phyloP scores from a whole-genome alignment of 1,140 invertebrate genomes.

The Drosophila tropicalis region DNA sequence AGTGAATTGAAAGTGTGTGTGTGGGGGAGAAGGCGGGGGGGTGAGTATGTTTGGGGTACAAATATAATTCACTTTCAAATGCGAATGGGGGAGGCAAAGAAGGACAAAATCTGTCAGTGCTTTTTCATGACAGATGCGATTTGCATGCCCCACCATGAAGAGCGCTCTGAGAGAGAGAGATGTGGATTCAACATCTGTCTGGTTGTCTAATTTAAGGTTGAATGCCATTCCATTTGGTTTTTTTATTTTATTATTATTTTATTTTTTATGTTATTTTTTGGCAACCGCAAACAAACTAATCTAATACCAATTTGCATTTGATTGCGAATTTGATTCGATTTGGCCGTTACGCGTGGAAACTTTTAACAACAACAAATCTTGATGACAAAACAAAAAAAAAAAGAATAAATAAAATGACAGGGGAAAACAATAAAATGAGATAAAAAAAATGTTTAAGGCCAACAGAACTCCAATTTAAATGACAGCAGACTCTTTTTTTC shows the following conservation, averaged over 20 bases:
- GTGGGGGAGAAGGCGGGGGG: neutral
- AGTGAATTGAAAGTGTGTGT: neutral
- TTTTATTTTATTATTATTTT: constrained; percentile 10
- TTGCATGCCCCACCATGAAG: constrained; percentile 2
- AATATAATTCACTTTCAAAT: constrained; percentile 63
- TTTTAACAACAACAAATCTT: constrained; percentile 30
- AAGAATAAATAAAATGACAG: constrained; percentile 20
- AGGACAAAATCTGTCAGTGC: constrained; percentile 60
- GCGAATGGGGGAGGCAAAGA: neutral
- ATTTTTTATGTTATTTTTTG: neutral
- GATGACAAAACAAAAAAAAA: constrained; percentile 31
- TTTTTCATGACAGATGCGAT: constrained; percentile 60
- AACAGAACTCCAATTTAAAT: constrained; percentile 43
- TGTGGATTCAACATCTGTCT: constrained; percentile 38
- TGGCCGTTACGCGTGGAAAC: constrained; percentile 55
- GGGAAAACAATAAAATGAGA: neutral
- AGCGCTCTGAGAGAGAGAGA: neutral
- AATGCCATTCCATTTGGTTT: constrained; percentile 23
- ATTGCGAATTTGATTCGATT: constrained; percentile 78
- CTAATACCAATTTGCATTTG: constrained; percentile 81
- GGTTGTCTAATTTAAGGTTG: constrained; percentile 55
- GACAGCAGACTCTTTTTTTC: neutral
- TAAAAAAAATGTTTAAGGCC: constrained; percentile 14
- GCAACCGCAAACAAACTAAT: constrained; percentile 74
- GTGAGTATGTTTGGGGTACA: constrained; percentile 1